Evolutionary conservation across 2,797 vertebrate species (phyloP).

Genomic region (Eulemur albifrons): DNA sequence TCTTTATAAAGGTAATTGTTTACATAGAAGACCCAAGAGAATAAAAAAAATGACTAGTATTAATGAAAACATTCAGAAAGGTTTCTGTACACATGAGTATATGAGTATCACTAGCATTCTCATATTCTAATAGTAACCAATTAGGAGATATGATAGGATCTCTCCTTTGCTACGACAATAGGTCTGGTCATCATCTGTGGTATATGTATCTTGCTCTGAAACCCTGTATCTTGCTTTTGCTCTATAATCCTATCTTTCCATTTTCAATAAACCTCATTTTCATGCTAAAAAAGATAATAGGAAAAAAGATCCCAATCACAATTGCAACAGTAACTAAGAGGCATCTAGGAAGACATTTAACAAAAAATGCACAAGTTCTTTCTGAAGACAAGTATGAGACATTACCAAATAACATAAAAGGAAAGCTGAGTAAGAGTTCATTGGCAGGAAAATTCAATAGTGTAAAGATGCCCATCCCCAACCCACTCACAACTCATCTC

Average conservation of each 20-base stretch:
- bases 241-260: too few relatives aligned
- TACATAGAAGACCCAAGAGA: slow-evolving; percentile 14
- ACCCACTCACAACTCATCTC: neutral
- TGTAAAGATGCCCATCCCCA: neutral
- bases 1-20: neutral
- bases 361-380: neutral
- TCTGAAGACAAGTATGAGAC: neutral
- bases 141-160: neutral
- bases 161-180: too few relatives aligned
- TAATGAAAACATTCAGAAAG: slow-evolving; percentile 6
- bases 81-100: neutral
- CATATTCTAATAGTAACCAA: neutral
- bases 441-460: neutral
- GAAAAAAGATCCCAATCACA: neutral
- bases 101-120: neutral
- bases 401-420: neutral
- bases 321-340: neutral
- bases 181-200: too few relatives aligned
- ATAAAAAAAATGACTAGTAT: neutral
- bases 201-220: too few relatives aligned
- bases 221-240: too few relatives aligned
- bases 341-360: neutral
- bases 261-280: too few relatives aligned
- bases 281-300: too few relatives aligned
- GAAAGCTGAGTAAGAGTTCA: neutral